Evolutionary conservation across 2,888 invertebrate species (phyloP).

Genomic region (Hemicrepidius hirtus): DNA sequence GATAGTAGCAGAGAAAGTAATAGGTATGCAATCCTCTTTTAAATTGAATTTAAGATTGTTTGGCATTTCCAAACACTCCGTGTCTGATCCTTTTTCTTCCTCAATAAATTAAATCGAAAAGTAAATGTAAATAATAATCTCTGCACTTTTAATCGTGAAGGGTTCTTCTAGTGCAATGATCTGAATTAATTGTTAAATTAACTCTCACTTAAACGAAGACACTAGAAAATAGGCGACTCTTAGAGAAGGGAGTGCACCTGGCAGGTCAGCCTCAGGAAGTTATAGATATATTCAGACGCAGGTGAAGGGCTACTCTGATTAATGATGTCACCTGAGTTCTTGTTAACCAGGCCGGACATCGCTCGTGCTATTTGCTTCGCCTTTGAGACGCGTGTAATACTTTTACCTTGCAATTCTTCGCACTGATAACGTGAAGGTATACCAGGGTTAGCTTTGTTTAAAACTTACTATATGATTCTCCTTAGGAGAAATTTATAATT

Average conservation of each 20-base stretch:
- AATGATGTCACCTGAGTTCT: conserved; percentile 57
- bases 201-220: background rate
- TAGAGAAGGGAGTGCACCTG: conserved; percentile 40
- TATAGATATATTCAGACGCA: conserved; percentile 37
- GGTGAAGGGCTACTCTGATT: conserved; percentile 60
- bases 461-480: background rate
- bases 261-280: conserved; percentile 44
- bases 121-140: conserved; percentile 4
- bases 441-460: background rate
- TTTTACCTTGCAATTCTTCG: conserved; percentile 46
- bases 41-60: conserved; percentile 17
- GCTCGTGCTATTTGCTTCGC: conserved; percentile 53
- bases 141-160: conserved; percentile 7
- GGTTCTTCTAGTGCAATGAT: conserved; percentile 21
- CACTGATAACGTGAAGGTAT: conserved; percentile 20
- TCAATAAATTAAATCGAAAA: background rate
- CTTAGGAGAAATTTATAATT: background rate
- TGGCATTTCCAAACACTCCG: background rate
- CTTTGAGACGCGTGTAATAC: conserved; percentile 51
- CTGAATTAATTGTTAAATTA: conserved; percentile 22
- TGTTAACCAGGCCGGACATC: conserved; percentile 53
- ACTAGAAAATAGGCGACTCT: conserved; percentile 15
- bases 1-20: conserved; percentile 9
- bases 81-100: conserved; percentile 17
- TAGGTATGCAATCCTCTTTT: background rate